phyloP scores from a whole-genome alignment of 2,888 invertebrate genomes.

The Lepidochitona cinerea region DNA sequence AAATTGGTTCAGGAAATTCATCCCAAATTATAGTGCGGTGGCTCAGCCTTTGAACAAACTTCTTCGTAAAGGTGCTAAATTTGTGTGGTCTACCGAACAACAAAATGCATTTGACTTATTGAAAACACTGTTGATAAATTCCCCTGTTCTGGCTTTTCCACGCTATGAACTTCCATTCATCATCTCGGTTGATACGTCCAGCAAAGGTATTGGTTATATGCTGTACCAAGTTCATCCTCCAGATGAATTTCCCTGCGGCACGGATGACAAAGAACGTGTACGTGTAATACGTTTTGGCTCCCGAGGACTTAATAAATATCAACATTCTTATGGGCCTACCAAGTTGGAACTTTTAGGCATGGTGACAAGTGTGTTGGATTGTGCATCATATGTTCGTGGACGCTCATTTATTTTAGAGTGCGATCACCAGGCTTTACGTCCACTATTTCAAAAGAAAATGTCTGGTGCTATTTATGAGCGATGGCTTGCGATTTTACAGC shows the following conservation, averaged over 20 bases:
- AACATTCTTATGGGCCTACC: neutral
- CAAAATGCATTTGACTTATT: constrained; percentile 4
- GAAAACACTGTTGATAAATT: neutral
- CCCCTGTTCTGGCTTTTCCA: constrained; percentile 14
- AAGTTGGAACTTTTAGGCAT: constrained; percentile 3
- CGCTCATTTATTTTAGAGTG: neutral
- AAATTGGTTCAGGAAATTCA: too few relatives aligned
- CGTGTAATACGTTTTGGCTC: neutral
- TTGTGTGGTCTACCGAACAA: constrained; percentile 6
- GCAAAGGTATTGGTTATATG: constrained; percentile 10
- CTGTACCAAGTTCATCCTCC: neutral
- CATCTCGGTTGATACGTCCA: constrained; percentile 12
- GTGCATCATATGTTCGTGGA: neutral
- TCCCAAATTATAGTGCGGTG: constrained; percentile 7
- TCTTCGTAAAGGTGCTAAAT: neutral
- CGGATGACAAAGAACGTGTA: neutral
- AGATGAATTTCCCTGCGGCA: too few relatives aligned
- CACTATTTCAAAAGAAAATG: neutral
- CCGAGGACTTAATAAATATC: neutral
- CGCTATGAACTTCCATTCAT: constrained; percentile 12
- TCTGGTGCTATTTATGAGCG: neutral
- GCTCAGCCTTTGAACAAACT: neutral
- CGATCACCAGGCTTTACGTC: constrained; percentile 4
- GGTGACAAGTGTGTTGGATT: neutral
- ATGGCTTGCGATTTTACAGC: neutral